These are phyloP conservation scores for Alces alces DNA, from an alignment of 2,113 vertebrate genomes.

Conservation along the genomic window DNA sequence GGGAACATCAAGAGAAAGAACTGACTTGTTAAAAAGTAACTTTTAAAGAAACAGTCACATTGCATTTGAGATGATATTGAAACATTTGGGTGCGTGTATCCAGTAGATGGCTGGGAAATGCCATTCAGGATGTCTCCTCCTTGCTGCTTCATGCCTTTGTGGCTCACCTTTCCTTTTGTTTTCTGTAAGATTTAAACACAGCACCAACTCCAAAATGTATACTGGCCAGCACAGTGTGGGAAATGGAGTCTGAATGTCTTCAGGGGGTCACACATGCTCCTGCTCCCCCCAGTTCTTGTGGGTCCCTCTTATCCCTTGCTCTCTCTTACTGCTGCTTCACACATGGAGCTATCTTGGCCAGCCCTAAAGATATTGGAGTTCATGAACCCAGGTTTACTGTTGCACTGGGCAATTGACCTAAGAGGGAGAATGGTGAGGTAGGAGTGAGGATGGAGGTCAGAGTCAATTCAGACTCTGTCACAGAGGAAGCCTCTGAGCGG, in stretches of 20 bases:
- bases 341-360: not conserved
- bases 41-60: not conserved
- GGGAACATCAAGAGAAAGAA: not conserved
- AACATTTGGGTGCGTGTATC: not conserved
- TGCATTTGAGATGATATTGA: not conserved
- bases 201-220: not conserved
- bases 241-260: not conserved
- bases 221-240: not conserved
- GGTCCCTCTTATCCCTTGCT: not conserved
- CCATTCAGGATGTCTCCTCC: not conserved
- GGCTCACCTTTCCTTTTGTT: not conserved
- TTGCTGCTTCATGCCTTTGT: not conserved
- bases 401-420: not conserved
- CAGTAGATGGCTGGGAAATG: not conserved
- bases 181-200: not conserved
- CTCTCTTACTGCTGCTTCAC: too few relatives aligned
- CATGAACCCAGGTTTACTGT: not conserved
- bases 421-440: not conserved
- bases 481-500: not conserved
- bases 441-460: not conserved
- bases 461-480: not conserved
- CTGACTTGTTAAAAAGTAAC: not conserved
- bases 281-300: rapidly evolving
- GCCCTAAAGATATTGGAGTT: not conserved
- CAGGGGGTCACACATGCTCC: rapidly evolving